Percentiles rank a stretch among this genome's conserved stretches.
phyloP scores from a whole-genome alignment of 2,797 vertebrate genomes.

The Loriculus beryllinus region DNA sequence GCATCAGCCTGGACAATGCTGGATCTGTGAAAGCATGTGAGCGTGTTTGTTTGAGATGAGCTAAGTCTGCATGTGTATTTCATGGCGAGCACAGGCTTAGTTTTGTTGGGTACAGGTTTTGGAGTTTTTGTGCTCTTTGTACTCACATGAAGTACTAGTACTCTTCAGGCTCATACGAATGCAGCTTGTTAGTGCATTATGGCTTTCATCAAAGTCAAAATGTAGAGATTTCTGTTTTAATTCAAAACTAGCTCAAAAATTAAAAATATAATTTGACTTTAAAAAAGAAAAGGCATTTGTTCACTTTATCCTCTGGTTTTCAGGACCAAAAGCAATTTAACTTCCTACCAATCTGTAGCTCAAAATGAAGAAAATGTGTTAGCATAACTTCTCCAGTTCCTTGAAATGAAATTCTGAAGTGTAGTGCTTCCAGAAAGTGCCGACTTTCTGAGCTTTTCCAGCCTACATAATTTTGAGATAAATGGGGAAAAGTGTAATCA shows the following conservation, averaged over 20 bases:
- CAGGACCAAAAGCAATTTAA: not conserved
- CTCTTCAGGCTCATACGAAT: not conserved
- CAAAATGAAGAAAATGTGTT: not conserved
- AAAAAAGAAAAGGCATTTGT: not conserved
- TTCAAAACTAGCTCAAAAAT: not conserved
- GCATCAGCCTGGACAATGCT: not conserved
- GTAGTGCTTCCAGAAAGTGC: not conserved
- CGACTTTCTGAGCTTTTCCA: not conserved
- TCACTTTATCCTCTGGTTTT: not conserved
- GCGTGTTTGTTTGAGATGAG: not conserved
- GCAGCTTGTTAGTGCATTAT: not conserved
- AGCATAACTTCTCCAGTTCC: not conserved
- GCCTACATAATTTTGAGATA: not conserved
- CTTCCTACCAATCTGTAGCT: not conserved
- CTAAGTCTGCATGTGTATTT: not conserved
- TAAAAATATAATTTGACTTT: not conserved
- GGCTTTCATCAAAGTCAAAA: not conserved
- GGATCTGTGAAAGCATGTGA: not conserved
- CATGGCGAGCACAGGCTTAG: not conserved
- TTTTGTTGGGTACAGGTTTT: not conserved
- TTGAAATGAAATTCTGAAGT: not conserved
- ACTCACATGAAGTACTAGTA: not conserved
- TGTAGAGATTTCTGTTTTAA: not conserved
- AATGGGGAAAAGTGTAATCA: not conserved
- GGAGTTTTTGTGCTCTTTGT: not conserved